phyloP scores from a whole-genome alignment of 2,888 invertebrate genomes.

The Nomada lathburiana region DNA sequence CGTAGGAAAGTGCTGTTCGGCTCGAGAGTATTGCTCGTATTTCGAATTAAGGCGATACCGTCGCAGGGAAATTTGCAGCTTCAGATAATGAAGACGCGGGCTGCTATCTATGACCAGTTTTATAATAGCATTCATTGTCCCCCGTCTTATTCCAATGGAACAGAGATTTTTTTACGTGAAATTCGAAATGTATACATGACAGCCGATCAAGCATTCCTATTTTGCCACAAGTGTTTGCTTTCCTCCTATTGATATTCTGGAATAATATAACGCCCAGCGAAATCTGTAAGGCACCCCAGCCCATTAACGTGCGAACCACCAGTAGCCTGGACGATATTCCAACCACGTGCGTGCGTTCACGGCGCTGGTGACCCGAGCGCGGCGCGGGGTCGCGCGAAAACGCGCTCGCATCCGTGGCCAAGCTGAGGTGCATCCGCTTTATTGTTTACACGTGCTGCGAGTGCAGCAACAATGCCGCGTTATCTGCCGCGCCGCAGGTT shows the following conservation, averaged over 20 bases:
- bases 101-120: background rate
- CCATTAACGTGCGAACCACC: background rate
- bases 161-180: too few relatives aligned
- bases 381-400: slow-evolving; percentile 47
- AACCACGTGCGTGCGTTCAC: slow-evolving; percentile 15
- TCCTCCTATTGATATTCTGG: too few relatives aligned
- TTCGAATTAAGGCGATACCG: slow-evolving; percentile 1
- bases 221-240: too few relatives aligned
- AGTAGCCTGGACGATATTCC: background rate
- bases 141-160: too few relatives aligned
- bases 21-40: background rate
- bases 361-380: slow-evolving; percentile 49
- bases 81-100: background rate
- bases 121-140: too few relatives aligned
- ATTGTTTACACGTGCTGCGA: slow-evolving; percentile 59
- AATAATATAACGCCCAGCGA: too few relatives aligned
- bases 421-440: slow-evolving; percentile 44
- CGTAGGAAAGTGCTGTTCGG: background rate
- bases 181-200: too few relatives aligned
- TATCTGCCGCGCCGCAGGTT: slow-evolving; percentile 42
- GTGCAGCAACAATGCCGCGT: slow-evolving; percentile 36
- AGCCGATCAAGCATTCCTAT: too few relatives aligned
- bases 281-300: background rate
- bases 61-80: background rate
- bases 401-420: slow-evolving; percentile 39